A percentile compares a stretch with the other conserved stretches of the same genome.
These are phyloP conservation scores for Coracopsis vasa DNA, from an alignment of 2,113 vertebrate genomes.

Conservation along the genomic window DNA sequence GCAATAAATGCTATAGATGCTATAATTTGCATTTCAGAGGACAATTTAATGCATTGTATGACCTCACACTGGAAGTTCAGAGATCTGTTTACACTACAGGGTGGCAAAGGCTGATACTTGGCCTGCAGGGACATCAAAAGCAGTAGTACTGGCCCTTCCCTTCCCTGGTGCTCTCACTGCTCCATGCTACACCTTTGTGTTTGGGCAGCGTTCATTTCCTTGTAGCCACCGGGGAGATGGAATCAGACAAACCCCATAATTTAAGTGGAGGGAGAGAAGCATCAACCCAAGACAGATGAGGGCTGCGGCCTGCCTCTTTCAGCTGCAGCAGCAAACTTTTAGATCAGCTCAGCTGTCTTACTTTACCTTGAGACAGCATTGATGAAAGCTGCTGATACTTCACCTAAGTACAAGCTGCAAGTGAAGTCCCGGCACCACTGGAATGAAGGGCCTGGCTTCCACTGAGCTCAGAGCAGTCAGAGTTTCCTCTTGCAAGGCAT, in stretches of 20 bases:
- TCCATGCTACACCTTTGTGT: neutral
- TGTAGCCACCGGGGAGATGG: neutral
- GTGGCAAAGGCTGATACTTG: neutral
- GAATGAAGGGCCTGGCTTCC: neutral
- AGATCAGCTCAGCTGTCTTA: neutral
- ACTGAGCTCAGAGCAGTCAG: neutral
- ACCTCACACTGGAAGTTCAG: neutral
- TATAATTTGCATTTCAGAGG: neutral
- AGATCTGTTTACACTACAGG: neutral
- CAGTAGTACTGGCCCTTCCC: neutral
- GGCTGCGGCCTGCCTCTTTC: neutral
- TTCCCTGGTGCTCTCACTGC: neutral
- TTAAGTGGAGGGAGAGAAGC: neutral
- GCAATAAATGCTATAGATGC: neutral
- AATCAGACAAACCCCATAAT: neutral
- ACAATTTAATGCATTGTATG: neutral
- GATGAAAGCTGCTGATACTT: neutral
- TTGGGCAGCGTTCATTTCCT: neutral
- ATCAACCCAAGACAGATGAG: neutral
- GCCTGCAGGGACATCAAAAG: neutral
- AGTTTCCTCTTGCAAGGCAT: neutral
- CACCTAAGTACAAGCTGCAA: neutral
- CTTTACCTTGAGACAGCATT: neutral
- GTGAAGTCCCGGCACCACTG: neutral
- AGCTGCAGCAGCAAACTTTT: neutral